phyloP scores from a whole-genome alignment of 2,113 vertebrate genomes.

The Zosterops borbonicus region DNA sequence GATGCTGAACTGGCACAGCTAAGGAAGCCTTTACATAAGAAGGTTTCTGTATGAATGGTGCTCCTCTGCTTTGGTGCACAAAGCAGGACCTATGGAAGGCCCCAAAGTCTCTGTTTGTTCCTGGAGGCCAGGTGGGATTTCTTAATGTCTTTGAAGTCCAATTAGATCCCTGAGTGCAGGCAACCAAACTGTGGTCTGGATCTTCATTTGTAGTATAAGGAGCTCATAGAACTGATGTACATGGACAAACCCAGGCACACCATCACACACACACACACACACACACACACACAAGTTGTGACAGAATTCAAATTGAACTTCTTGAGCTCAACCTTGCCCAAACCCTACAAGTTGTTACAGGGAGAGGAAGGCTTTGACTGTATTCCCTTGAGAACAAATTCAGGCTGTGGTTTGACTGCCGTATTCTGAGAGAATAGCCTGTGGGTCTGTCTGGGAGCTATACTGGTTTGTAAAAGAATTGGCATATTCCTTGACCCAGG shows the following conservation, averaged over 20 bases:
- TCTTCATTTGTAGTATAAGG: neutral
- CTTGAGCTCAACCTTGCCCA: neutral
- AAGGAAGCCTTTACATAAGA: neutral
- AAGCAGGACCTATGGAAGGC: neutral
- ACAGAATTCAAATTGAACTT: neutral
- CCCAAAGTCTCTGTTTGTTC: neutral
- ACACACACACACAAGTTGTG: accelerated
- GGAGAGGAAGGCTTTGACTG: neutral
- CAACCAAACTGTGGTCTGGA: neutral
- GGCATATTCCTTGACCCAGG: neutral
- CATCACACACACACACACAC: too few species aligned
- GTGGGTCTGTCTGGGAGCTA: neutral
- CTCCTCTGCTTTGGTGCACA: neutral
- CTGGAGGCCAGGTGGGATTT: neutral
- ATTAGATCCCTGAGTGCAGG: neutral
- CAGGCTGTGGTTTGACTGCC: neutral
- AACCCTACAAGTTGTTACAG: neutral
- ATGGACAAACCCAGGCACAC: accelerated
- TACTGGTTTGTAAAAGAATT: neutral
- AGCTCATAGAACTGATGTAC: neutral
- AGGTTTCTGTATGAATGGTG: neutral
- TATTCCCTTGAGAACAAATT: neutral
- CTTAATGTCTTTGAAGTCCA: neutral
- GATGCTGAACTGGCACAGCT: neutral
- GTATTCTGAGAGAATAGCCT: neutral